Percentiles rank a stretch among this genome's conserved stretches.
Evolutionary conservation across 2,113 vertebrate species (phyloP).

Genomic region (Grammomys surdaster): DNA sequence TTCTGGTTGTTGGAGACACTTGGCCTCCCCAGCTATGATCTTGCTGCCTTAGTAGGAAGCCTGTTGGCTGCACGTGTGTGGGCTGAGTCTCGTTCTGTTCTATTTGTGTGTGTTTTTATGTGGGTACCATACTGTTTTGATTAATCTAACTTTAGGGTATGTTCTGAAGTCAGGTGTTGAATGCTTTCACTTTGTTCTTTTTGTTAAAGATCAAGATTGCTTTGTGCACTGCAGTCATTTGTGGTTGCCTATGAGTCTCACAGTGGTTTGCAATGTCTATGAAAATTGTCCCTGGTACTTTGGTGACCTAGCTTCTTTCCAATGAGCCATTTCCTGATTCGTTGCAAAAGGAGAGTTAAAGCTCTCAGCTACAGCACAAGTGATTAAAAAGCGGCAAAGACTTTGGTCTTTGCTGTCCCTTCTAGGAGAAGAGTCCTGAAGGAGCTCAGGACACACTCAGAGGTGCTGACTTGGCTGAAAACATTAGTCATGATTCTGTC

Average conservation of each 20-base stretch:
- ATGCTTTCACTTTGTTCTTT: background rate
- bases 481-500: background rate
- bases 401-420: background rate
- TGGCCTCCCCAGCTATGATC: background rate
- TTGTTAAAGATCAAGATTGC: background rate
- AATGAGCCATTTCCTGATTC: background rate
- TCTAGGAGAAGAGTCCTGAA: background rate
- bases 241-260: background rate
- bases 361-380: background rate
- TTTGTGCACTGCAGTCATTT: background rate
- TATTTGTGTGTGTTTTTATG: background rate
- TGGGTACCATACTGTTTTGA: background rate
- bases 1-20: background rate
- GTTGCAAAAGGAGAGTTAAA: slow-evolving; percentile 14
- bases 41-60: background rate
- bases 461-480: background rate
- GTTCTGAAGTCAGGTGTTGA: background rate
- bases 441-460: background rate
- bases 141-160: background rate
- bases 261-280: background rate
- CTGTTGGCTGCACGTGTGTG: background rate
- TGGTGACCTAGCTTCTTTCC: background rate
- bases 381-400: background rate
- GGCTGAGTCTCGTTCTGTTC: background rate
- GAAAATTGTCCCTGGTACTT: background rate